phyloP scores from a whole-genome alignment of 2,113 vertebrate species.

The Enhydra lutris region DNA sequence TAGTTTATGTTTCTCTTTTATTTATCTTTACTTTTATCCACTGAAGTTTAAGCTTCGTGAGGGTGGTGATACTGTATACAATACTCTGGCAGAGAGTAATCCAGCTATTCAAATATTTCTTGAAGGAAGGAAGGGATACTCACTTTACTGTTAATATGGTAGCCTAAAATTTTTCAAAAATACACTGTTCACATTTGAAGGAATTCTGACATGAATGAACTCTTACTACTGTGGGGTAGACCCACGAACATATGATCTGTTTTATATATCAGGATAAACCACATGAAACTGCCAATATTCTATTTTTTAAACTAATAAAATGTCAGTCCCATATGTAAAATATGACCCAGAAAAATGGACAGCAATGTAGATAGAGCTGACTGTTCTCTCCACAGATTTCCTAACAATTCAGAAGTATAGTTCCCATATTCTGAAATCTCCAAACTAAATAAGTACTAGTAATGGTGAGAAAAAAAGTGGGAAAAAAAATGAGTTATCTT shows the following conservation, averaged over 20 bases:
- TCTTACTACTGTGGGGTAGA: not conserved
- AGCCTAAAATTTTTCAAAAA: not conserved
- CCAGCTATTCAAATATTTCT: not conserved
- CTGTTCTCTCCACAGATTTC: not conserved
- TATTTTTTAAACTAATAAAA: not conserved
- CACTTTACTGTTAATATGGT: not conserved
- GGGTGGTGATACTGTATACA: not conserved
- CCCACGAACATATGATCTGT: not conserved
- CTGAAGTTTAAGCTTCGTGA: not conserved
- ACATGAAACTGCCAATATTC: not conserved
- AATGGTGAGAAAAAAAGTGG: not conserved
- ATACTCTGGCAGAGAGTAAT: not conserved
- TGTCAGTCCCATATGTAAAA: not conserved
- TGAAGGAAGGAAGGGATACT: not conserved
- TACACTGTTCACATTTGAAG: not conserved
- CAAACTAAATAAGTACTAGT: not conserved
- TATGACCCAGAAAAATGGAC: not conserved
- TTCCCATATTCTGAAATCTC: not conserved
- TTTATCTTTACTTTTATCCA: not conserved
- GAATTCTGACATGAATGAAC: not conserved
- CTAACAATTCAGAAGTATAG: not conserved
- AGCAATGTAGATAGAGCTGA: not conserved
- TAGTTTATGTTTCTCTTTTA: not conserved
- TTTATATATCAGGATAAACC: not conserved
- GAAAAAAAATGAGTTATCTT: not conserved